phyloP scores from a whole-genome alignment of 2,113 vertebrate genomes.

The Herpetotheres cachinnans region DNA sequence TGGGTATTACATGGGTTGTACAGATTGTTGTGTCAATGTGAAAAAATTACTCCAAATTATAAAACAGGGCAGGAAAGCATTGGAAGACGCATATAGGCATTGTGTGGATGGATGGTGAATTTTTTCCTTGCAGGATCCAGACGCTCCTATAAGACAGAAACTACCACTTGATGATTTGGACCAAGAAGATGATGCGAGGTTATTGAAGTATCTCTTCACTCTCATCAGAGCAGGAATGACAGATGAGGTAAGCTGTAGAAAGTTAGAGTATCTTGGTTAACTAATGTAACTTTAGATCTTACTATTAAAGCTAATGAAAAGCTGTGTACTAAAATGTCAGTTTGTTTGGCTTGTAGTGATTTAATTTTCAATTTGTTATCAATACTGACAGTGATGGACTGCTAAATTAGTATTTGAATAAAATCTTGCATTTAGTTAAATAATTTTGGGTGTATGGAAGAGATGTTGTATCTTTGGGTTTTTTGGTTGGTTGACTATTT shows the following conservation, averaged over 20 bases:
- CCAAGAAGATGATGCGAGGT: constrained; percentile 88
- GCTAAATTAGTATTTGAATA: background rate
- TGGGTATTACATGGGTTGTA: background rate
- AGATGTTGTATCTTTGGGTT: background rate
- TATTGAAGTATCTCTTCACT: constrained; percentile 92
- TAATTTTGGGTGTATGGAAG: background rate
- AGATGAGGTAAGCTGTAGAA: constrained; percentile 81
- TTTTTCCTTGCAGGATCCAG: constrained; percentile 83
- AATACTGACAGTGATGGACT: background rate
- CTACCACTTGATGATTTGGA: constrained; percentile 94
- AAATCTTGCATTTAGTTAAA: background rate
- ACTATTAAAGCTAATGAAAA: background rate
- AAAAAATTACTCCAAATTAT: background rate
- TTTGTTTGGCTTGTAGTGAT: background rate
- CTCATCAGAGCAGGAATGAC: constrained; percentile 96
- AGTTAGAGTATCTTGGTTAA: background rate
- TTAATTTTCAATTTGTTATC: background rate
- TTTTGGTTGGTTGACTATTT: background rate
- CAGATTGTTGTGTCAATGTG: background rate
- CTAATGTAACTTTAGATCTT: background rate
- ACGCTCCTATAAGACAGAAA: constrained; percentile 93
- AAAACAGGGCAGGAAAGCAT: background rate
- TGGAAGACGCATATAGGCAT: background rate
- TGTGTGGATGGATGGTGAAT: background rate
- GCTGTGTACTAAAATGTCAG: background rate